Evolutionary conservation across 2,113 vertebrate genomes (phyloP), one percentile per base, ranked within the genome.

Genomic region (Ciconia boyciana): DNA sequence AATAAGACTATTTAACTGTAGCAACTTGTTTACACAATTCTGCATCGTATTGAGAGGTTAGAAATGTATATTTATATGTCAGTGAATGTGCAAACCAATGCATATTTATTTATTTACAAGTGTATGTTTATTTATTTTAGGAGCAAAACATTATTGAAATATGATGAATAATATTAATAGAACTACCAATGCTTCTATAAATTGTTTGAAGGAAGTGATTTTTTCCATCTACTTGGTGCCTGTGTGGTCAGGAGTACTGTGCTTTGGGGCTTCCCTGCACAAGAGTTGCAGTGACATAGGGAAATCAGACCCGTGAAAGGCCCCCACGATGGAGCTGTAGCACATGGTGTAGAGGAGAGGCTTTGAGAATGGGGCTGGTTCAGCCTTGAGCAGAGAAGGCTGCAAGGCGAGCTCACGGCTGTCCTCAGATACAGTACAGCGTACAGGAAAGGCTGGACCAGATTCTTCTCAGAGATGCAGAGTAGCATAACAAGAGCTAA

Each of bases 231-330:
- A 1, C 8, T 10, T 51, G 12, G 17, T 31, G 29, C 9, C 3
- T 11, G 3, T 58, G 9, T 13, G 14, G 16, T 32, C 71, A 21
- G 43, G 19, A 41, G 2, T 1, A 31, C 28, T 9, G 17, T 39
- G 26, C 29, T 86, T 36, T 58, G 66, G 25, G 10, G 9, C 1
- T 64, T 79, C 31, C 10, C 34, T 34, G n/a, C 43, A 15, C 31
- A 19, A 26, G 21, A 54, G 22, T 5, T 46, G 7, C 49, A 46
- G 5, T 36, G 49, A 43, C 0, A 0, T 11, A 34, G 34, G 48
- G 46, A 11, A 51, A 18, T 10, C 4, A 58, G 24, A 57, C 29
- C 7, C 3, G 1, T 49, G 51, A 20, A n/a, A 29, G 24, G 34
- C 4, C 4, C 22, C 19, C 1, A 4, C 2, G 12, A 8, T 24